Evolutionary conservation across 2,888 invertebrate species (phyloP).

Genomic region (Volucella bombylans): DNA sequence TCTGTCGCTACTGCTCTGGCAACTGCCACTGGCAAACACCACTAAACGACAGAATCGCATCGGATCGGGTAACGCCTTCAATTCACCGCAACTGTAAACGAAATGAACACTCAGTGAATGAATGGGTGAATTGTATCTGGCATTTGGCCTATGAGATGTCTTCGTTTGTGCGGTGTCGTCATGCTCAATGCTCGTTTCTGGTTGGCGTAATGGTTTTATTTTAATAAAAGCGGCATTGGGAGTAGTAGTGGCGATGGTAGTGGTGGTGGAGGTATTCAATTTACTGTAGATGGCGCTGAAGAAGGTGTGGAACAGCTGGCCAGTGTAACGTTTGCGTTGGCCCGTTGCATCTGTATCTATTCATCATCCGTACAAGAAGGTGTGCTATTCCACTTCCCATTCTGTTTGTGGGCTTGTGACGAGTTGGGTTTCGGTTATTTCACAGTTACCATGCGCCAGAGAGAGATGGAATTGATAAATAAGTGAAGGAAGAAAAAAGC

Average conservation of each 20-base stretch:
- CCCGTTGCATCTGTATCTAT: slow-evolving; percentile 37
- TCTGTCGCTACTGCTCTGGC: slow-evolving; percentile 8
- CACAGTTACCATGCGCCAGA: slow-evolving; percentile 56
- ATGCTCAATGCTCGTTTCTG: slow-evolving; percentile 66
- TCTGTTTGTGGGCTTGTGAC: slow-evolving; percentile 57
- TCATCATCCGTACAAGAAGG: slow-evolving; percentile 65
- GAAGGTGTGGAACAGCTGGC: slow-evolving; percentile 49
- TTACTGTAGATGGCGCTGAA: slow-evolving; percentile 53
- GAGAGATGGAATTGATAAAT: slow-evolving; percentile 47
- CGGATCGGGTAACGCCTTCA: slow-evolving; percentile 54
- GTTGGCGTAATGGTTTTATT: slow-evolving; percentile 31
- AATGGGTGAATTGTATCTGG: slow-evolving; percentile 48
- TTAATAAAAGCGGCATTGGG: too few species aligned
- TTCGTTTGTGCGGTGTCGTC: slow-evolving; percentile 55
- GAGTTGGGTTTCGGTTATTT: slow-evolving; percentile 71
- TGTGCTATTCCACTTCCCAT: slow-evolving; percentile 65
- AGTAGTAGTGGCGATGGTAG: slow-evolving; percentile 22
- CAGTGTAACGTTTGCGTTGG: slow-evolving; percentile 18
- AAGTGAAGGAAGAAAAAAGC: slow-evolving; percentile 60
- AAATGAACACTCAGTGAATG: slow-evolving; percentile 53
- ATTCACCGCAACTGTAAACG: slow-evolving; percentile 71
- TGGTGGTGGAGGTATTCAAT: slow-evolving; percentile 19
- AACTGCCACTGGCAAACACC: slow-evolving; percentile 31
- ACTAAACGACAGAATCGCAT: slow-evolving; percentile 6
- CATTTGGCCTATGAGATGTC: slow-evolving; percentile 62